Evolutionary conservation across 2,888 invertebrate species (phyloP).

Genomic region (Andrena chrysosceles): DNA sequence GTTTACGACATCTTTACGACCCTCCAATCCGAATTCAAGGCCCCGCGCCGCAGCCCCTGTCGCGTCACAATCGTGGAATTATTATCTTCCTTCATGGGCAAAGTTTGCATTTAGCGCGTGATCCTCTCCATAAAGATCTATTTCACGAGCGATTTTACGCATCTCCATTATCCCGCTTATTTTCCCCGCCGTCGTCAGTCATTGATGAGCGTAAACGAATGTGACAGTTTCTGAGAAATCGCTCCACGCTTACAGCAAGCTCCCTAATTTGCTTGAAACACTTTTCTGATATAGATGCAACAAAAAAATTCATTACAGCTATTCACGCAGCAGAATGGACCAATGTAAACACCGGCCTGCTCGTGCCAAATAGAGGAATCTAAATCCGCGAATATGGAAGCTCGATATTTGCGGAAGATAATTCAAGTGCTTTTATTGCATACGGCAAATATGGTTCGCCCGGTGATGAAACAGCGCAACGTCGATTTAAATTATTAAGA

Average conservation of each 20-base stretch:
- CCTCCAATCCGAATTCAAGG: conserved; percentile 29
- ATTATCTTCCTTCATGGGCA: conserved; percentile 26
- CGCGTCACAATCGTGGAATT: conserved; percentile 28
- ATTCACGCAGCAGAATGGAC: too few species aligned
- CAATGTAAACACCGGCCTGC: not conserved
- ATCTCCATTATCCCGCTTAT: not conserved
- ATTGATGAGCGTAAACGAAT: conserved; percentile 3
- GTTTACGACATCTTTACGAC: conserved; percentile 45
- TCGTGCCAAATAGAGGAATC: not conserved
- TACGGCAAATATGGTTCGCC: not conserved
- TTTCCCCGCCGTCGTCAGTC: not conserved
- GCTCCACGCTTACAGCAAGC: not conserved
- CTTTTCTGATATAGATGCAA: too few species aligned
- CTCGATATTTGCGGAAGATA: too few species aligned
- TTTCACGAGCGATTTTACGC: not conserved
- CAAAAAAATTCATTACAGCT: too few species aligned
- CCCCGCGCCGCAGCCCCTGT: not conserved
- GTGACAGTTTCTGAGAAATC: not conserved
- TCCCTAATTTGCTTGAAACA: not conserved
- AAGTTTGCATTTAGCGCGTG: conserved; percentile 21
- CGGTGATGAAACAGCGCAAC: not conserved
- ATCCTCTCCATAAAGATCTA: conserved; percentile 14
- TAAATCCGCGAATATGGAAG: not conserved
- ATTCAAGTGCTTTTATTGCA: not conserved
- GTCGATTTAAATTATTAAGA: conserved; percentile 20